Conservation (phyloP, 2,113 vertebrate species). For the Cervus canadensis region DNA sequence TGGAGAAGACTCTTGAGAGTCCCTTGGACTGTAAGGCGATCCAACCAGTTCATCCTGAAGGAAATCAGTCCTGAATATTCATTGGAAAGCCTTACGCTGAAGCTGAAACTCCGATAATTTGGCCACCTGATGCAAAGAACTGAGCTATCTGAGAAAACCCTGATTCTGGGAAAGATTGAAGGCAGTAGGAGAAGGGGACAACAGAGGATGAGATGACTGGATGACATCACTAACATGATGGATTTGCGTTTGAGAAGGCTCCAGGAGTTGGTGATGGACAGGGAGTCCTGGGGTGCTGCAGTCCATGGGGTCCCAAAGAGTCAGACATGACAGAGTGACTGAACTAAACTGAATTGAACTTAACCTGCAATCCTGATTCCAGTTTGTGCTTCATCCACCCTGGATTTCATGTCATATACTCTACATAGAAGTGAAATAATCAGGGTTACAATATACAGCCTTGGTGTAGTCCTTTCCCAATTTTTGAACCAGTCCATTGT, state of each 20-base stretch:
- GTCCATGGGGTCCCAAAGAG: background rate
- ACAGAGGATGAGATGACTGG: background rate
- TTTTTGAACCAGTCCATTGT: background rate
- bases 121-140: background rate
- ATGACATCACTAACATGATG: fast-evolving
- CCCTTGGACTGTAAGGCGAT: background rate
- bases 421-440: background rate
- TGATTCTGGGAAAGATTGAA: background rate
- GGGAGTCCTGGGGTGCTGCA: too few relatives aligned
- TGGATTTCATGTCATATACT: background rate
- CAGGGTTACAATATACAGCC: background rate
- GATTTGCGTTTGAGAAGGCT: background rate
- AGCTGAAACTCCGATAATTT: background rate
- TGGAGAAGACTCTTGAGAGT: background rate
- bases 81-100: background rate
- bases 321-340: background rate
- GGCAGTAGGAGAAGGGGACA: background rate
- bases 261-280: background rate
- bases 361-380: background rate
- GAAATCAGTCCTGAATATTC: background rate
- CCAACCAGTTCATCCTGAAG: background rate
- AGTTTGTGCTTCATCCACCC: background rate
- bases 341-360: background rate
- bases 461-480: background rate
- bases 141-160: background rate